These are phyloP conservation scores for Danio albolineatus DNA, from an alignment of 2,797 vertebrate genomes.

Conservation along the genomic window DNA sequence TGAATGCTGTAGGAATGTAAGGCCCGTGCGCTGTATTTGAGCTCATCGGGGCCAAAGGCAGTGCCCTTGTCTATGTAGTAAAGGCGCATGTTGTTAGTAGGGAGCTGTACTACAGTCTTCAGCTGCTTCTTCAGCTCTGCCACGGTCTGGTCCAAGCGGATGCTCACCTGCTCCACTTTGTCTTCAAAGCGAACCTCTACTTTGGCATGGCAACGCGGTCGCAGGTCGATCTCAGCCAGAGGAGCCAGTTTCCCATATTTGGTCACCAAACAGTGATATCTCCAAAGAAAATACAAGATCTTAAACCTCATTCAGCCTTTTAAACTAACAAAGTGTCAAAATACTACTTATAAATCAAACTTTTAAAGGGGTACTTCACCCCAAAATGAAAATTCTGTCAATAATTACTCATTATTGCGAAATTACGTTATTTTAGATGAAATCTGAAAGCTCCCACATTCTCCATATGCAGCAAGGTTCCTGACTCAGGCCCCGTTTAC, in stretches of 20 bases:
- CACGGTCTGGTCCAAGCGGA: conserved; percentile 95
- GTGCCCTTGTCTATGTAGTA: conserved; percentile 92
- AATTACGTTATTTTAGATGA: too few relatives aligned
- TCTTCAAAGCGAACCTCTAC: conserved; percentile 95
- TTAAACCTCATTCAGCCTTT: not conserved
- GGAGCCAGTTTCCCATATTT: conserved; percentile 97
- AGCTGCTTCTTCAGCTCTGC: conserved; percentile 94
- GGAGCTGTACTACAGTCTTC: conserved; percentile 88
- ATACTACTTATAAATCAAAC: not conserved
- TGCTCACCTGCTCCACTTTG: conserved; percentile 90
- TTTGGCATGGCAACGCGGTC: conserved; percentile 89
- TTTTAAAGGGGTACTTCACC: not conserved
- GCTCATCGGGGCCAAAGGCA: conserved; percentile 92
- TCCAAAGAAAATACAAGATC: conserved; percentile 61
- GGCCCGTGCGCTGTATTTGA: conserved; percentile 91
- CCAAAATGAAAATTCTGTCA: too few relatives aligned
- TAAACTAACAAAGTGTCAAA: not conserved
- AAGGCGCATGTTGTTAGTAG: conserved; percentile 91
- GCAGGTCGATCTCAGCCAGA: conserved; percentile 93
- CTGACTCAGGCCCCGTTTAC: too few relatives aligned
- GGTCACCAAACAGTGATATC: conserved; percentile 92
- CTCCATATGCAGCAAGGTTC: too few relatives aligned
- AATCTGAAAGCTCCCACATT: too few relatives aligned
- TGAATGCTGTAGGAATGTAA: conserved; percentile 96
- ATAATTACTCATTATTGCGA: too few relatives aligned